Percentiles rank a stretch among this genome's conserved stretches.
Conservation (phyloP, 2,797 vertebrate species). For the Echiichthys vipera region DNA sequence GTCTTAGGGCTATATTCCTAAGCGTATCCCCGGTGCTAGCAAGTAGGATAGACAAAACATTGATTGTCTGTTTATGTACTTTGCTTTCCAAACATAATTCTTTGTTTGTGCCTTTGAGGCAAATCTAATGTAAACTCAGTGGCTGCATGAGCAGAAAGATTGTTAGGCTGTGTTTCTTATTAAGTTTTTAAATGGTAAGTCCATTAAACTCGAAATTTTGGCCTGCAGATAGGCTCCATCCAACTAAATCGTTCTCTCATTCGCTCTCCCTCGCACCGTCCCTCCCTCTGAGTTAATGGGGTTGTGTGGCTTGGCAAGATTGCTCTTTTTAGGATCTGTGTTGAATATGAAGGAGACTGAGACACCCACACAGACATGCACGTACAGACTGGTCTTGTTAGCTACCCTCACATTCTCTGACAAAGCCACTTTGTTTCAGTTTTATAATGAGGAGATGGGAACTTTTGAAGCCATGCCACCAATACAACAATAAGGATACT, state of each 20-base stretch:
- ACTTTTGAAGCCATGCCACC: constrained; percentile 72
- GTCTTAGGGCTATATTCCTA: constrained; percentile 26
- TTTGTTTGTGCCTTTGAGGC: constrained; percentile 41
- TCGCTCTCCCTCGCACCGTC: constrained; percentile 31
- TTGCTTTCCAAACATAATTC: constrained; percentile 16
- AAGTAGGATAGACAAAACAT: constrained; percentile 25
- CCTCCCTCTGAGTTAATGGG: constrained; percentile 69
- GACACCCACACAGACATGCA: constrained; percentile 56
- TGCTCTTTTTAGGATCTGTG: constrained; percentile 68
- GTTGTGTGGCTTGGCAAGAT: constrained; percentile 77
- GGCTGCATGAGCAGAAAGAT: constrained; percentile 14
- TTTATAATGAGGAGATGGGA: constrained; percentile 78
- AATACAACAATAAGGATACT: constrained; percentile 52
- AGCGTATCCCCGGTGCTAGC: constrained; percentile 9
- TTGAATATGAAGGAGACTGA: constrained; percentile 73
- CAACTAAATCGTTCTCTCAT: constrained; percentile 38
- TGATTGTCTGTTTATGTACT: constrained; percentile 34
- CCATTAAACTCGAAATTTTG: constrained; percentile 47
- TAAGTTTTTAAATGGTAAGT: constrained; percentile 46
- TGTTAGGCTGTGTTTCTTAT: constrained; percentile 48
- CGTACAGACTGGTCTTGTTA: constrained; percentile 78
- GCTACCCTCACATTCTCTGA: constrained; percentile 74
- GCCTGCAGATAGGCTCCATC: constrained; percentile 33
- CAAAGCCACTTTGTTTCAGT: constrained; percentile 79
- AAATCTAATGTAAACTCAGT: constrained; percentile 14